A percentile compares a stretch with the other conserved stretches of the same genome.
phyloP scores from a whole-genome alignment of 2,797 vertebrate genomes.

The Pseudochaenichthys georgianus region DNA sequence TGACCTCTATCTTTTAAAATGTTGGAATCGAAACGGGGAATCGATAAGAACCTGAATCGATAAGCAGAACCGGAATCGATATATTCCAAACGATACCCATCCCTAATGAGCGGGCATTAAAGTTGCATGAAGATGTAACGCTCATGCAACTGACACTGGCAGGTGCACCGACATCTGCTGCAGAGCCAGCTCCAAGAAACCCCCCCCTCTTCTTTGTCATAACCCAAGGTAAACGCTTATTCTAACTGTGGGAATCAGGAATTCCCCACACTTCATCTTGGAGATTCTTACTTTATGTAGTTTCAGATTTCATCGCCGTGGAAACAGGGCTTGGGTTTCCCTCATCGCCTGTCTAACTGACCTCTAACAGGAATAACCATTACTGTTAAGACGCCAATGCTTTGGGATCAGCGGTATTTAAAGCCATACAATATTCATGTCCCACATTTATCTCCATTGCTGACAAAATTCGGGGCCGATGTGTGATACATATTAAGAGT shows the following conservation, averaged over 20 bases:
- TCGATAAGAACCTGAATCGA: no score
- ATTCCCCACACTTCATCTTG: slow-evolving; percentile 19
- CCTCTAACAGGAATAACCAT: slow-evolving; percentile 54
- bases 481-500: slow-evolving; percentile 58
- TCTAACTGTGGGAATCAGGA: slow-evolving; percentile 1
- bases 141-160: slow-evolving; percentile 62
- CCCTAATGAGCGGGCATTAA: slow-evolving; percentile 51
- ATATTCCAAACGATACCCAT: no score
- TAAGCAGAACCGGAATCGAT: no score
- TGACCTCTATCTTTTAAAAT: no score
- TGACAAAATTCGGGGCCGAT: slow-evolving; percentile 42
- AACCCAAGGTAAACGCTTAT: slow-evolving; percentile 9
- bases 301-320: slow-evolving; percentile 9
- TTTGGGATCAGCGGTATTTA: slow-evolving; percentile 40
- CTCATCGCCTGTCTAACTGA: slow-evolving; percentile 20
- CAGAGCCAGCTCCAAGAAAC: slow-evolving; percentile 28
- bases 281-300: slow-evolving; percentile 25
- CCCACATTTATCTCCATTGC: slow-evolving; percentile 62
- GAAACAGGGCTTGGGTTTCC: slow-evolving; percentile 23
- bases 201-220: background rate
- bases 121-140: slow-evolving; percentile 68
- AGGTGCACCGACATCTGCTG: slow-evolving; percentile 67
- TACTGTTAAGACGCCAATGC: slow-evolving; percentile 14
- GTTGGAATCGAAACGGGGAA: no score
- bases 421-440: slow-evolving; percentile 67